Conservation (phyloP, 92 coral and sea anemone genomes). For the Chrysogorgia sp. region DNA sequence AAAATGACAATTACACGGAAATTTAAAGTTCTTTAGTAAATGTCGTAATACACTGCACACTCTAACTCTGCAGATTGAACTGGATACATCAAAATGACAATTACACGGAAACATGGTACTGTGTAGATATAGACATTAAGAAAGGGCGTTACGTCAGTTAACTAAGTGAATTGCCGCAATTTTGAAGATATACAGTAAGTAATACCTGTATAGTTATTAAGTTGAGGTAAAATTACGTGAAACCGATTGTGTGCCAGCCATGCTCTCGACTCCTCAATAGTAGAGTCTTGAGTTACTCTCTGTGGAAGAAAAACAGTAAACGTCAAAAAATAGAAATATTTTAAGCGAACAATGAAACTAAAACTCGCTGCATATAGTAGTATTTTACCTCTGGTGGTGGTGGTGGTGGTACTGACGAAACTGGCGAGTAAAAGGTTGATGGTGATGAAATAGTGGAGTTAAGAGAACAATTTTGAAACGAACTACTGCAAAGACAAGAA, state of each 20-base stretch:
- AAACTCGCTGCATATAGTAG: background rate
- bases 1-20: background rate
- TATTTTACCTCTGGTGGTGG: constrained; percentile 28
- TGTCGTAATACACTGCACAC: too few species aligned
- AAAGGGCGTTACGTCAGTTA: too few species aligned
- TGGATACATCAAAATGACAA: background rate
- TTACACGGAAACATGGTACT: too few species aligned
- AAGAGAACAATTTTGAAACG: constrained; percentile 28
- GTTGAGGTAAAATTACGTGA: constrained; percentile 72
- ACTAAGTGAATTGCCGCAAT: too few species aligned
- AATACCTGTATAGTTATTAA: constrained; percentile 89
- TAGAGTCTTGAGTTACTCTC: constrained; percentile 79
- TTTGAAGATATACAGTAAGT: background rate
- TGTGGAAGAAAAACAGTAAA: constrained; percentile 15
- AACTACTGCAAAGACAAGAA: constrained; percentile 12
- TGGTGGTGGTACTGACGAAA: constrained; percentile 8
- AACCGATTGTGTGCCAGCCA: constrained; percentile 92
- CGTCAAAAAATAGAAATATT: background rate
- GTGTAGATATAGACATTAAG: too few species aligned
- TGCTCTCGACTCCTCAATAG: constrained; percentile 88
- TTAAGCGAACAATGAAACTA: background rate
- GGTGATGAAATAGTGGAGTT: constrained; percentile 33
- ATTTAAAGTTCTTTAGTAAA: too few species aligned
- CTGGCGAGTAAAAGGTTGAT: constrained; percentile 32
- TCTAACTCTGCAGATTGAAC: too few species aligned